Evolutionary conservation across 2,797 vertebrate species (phyloP).

Genomic region (Etheostoma nigrum): DNA sequence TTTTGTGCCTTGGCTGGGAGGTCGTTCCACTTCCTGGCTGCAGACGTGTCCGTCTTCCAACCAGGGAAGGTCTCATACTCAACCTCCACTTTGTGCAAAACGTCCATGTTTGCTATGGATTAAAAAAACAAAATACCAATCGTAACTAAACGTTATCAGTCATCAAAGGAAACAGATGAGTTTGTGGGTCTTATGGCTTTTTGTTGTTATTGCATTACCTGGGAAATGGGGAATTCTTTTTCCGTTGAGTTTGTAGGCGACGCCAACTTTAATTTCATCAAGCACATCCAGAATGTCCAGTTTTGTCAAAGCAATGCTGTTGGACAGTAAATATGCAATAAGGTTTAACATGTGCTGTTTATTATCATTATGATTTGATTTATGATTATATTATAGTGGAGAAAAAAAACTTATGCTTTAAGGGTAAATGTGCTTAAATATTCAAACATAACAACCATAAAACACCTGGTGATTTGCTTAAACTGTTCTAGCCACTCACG

Average conservation of each 20-base stretch:
- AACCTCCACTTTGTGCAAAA: slow-evolving; percentile 96
- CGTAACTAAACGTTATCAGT: background rate
- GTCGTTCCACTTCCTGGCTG: slow-evolving; percentile 94
- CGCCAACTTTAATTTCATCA: slow-evolving; percentile 96
- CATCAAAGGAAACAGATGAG: background rate
- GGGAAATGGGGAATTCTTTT: slow-evolving; percentile 98
- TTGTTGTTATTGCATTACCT: slow-evolving; percentile 80
- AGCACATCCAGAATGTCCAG: slow-evolving; percentile 97
- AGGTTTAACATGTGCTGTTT: background rate
- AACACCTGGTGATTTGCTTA: slow-evolving; percentile 14
- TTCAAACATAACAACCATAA: slow-evolving; percentile 1
- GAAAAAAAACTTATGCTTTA: background rate
- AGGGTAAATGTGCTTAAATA: background rate
- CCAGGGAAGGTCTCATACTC: slow-evolving; percentile 97
- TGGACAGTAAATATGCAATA: slow-evolving; percentile 8
- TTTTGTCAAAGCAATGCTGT: slow-evolving; percentile 97
- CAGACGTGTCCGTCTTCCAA: slow-evolving; percentile 96
- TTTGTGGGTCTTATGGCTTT: background rate
- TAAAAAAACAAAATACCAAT: slow-evolving; percentile 30
- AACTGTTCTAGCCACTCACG: slow-evolving; percentile 87
- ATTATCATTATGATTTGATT: background rate
- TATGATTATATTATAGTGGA: background rate
- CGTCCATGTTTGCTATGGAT: slow-evolving; percentile 93
- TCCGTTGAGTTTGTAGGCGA: slow-evolving; percentile 95
- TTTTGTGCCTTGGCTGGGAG: slow-evolving; percentile 96